Evolutionary conservation across 2,888 invertebrate genomes (phyloP).

Genomic region (Drosophila austrosaltans): DNA sequence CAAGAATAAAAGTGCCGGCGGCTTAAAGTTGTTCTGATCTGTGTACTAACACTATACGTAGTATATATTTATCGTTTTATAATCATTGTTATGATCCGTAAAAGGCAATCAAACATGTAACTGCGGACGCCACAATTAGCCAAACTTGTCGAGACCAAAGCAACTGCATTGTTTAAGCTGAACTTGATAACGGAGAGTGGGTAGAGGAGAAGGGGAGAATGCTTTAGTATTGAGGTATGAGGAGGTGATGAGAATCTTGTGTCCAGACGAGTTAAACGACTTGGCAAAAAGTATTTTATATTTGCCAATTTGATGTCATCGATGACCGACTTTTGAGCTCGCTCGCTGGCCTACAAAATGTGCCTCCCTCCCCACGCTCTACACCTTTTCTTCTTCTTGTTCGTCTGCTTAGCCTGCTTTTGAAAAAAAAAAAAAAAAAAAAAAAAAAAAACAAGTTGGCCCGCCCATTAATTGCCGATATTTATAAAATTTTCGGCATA

Average conservation of each 20-base stretch:
- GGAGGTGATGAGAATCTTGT: not conserved
- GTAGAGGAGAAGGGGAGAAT: not conserved
- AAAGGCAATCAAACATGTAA: slow-evolving; percentile 22
- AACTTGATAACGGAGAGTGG: not conserved
- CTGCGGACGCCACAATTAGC: slow-evolving; percentile 2
- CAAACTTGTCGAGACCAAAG: slow-evolving; percentile 7
- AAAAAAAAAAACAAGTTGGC: not conserved
- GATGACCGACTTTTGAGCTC: slow-evolving; percentile 10
- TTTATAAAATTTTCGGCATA: slow-evolving; percentile 8
- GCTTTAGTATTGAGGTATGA: no score
- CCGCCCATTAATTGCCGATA: slow-evolving; percentile 8
- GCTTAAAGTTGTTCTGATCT: slow-evolving; percentile 10
- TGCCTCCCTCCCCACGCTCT: not conserved
- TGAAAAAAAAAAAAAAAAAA: not conserved
- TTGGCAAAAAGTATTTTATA: slow-evolving; percentile 14
- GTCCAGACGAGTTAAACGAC: slow-evolving; percentile 11
- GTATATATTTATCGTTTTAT: not conserved
- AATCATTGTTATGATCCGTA: slow-evolving; percentile 11
- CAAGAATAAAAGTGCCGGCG: not conserved
- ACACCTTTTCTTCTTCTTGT: not conserved
- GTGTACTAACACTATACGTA: not conserved
- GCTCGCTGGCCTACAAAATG: slow-evolving; percentile 5
- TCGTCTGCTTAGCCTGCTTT: not conserved
- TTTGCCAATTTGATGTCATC: slow-evolving; percentile 42
- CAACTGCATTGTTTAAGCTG: slow-evolving; percentile 5